Conservation (phyloP, 2,797 vertebrate species). For the Cercopithecus mitis region DNA sequence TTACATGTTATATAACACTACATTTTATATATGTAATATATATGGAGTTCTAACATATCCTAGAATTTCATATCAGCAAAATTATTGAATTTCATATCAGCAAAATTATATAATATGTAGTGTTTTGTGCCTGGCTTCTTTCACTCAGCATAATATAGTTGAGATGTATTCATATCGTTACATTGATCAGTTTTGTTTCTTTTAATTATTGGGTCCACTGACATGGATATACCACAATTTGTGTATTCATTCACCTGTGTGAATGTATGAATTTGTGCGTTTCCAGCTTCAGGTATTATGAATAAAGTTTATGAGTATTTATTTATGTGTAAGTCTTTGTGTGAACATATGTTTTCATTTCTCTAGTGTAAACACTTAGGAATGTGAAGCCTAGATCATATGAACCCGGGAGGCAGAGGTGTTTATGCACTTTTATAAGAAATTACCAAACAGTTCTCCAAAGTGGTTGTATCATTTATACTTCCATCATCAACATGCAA, state of each 20-base stretch:
- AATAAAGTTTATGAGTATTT: neutral
- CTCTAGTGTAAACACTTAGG: neutral
- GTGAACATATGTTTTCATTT: neutral
- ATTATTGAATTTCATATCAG: neutral
- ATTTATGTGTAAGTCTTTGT: neutral
- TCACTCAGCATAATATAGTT: neutral
- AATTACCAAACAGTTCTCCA: neutral
- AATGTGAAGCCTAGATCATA: neutral
- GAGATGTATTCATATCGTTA: neutral
- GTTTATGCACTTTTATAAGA: neutral
- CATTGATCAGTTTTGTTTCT: neutral
- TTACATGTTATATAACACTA: too few species aligned
- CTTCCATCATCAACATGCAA: neutral
- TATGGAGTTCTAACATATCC: neutral
- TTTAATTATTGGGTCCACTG: neutral
- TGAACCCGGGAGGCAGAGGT: neutral
- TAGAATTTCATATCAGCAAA: neutral
- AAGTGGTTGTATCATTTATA: neutral
- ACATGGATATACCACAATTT: neutral
- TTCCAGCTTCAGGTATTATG: neutral
- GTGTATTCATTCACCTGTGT: neutral
- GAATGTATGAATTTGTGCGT: neutral
- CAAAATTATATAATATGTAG: neutral
- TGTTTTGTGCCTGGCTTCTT: neutral
- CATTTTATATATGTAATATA: too few species aligned